phyloP scores from a whole-genome alignment of 2,888 invertebrate genomes.

The Octodonta nipae region DNA sequence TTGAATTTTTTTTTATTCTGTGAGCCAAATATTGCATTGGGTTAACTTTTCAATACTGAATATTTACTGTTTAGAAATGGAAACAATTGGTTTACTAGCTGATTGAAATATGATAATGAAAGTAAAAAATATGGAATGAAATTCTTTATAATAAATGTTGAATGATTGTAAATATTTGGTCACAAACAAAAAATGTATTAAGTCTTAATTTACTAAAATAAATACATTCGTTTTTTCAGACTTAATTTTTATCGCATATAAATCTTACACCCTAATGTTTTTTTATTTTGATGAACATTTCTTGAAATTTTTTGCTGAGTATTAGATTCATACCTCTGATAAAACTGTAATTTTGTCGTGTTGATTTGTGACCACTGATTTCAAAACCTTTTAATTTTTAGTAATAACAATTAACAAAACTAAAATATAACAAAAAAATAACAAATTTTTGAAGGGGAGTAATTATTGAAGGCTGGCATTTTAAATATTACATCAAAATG shows the following conservation, averaged over 20 bases:
- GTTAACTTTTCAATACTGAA: too few species aligned
- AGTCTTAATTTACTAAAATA: not conserved
- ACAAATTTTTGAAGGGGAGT: constrained; percentile 17
- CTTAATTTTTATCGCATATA: constrained; percentile 8
- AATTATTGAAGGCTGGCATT: constrained; percentile 2
- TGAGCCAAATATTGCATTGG: too few species aligned
- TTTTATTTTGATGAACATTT: constrained; percentile 5
- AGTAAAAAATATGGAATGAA: constrained; percentile 1
- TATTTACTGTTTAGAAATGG: too few species aligned
- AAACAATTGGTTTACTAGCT: not conserved
- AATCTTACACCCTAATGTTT: constrained; percentile 4
- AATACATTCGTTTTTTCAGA: constrained; percentile 4
- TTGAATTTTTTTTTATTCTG: not conserved
- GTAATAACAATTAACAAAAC: constrained; percentile 19
- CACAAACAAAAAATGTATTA: not conserved
- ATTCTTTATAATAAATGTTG: not conserved
- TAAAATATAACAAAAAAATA: constrained; percentile 18
- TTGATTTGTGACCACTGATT: constrained; percentile 10
- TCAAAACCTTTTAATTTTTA: constrained; percentile 8
- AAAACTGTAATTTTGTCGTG: constrained; percentile 4
- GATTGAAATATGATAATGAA: not conserved
- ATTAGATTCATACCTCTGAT: constrained; percentile 6
- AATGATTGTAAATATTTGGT: not conserved
- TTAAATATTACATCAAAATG: too few species aligned
- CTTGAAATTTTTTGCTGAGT: not conserved